Percentiles rank a stretch among this genome's conserved stretches.
Evolutionary conservation across 2,797 vertebrate species (phyloP).

Genomic region (Sandelia bainsii): DNA sequence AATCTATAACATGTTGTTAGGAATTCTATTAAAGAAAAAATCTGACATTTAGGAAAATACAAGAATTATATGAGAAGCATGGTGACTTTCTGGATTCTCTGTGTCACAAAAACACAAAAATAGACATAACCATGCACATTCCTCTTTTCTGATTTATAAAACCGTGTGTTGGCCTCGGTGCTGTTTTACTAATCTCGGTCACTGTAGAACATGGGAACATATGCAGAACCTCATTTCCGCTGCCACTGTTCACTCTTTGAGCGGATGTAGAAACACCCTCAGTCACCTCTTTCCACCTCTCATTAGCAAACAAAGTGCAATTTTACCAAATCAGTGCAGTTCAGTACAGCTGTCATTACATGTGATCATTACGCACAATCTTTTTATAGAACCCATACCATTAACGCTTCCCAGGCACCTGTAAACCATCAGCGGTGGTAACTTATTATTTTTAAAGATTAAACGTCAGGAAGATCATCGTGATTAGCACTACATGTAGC

Average conservation of each 20-base stretch:
- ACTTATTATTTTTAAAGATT: background rate
- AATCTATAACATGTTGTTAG: background rate
- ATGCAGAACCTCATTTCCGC: background rate
- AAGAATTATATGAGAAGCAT: background rate
- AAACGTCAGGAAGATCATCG: background rate
- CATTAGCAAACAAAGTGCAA: background rate
- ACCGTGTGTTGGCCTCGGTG: no score
- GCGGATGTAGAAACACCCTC: background rate
- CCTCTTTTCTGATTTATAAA: no score
- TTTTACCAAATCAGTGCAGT: no score
- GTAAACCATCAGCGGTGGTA: background rate
- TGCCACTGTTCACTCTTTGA: background rate
- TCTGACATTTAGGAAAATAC: background rate
- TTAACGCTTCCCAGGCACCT: constrained; percentile 2
- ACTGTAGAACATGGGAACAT: background rate
- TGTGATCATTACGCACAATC: background rate
- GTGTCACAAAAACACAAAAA: no score
- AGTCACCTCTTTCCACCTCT: background rate
- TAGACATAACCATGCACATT: no score
- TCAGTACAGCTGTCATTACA: background rate
- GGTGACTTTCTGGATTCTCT: background rate
- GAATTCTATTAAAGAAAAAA: background rate
- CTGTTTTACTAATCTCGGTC: no score
- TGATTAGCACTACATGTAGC: background rate
- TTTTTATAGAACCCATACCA: constrained; percentile 5